Conservation (phyloP, 2,888 invertebrate species). For the Drosophila conformis region DNA sequence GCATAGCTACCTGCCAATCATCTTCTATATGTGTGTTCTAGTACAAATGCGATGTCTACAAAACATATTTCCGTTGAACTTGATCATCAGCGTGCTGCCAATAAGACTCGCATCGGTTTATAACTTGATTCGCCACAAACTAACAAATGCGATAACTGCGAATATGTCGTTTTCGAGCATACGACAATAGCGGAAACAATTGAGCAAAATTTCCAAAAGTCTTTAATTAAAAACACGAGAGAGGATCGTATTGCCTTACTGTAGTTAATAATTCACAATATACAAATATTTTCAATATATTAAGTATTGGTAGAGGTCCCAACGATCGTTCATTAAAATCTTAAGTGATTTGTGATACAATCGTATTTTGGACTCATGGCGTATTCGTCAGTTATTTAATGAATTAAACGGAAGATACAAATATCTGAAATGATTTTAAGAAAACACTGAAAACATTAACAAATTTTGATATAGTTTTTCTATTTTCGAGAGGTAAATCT, state of each 20-base stretch:
- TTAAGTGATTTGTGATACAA: neutral
- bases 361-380: neutral
- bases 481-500: neutral
- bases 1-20: constrained; percentile 26
- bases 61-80: constrained; percentile 29
- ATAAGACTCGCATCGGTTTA: constrained; percentile 24
- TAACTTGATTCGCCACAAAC: constrained; percentile 9
- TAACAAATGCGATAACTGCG: constrained; percentile 8
- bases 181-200: constrained; percentile 35
- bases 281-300: neutral
- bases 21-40: neutral
- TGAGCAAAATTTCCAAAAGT: constrained; percentile 18
- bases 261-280: neutral
- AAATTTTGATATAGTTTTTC: neutral
- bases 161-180: constrained; percentile 29
- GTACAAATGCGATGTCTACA: neutral
- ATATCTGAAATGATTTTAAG: neutral
- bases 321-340: neutral
- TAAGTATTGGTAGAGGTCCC: too few species aligned
- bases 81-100: constrained; percentile 12
- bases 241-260: constrained; percentile 2
- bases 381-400: neutral
- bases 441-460: too few species aligned
- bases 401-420: neutral
- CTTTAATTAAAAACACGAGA: neutral